Evolutionary conservation across 1,140 invertebrate species (phyloP), one percentile per base, ranked within the genome.

Genomic region (Zaprionus capensis): DNA sequence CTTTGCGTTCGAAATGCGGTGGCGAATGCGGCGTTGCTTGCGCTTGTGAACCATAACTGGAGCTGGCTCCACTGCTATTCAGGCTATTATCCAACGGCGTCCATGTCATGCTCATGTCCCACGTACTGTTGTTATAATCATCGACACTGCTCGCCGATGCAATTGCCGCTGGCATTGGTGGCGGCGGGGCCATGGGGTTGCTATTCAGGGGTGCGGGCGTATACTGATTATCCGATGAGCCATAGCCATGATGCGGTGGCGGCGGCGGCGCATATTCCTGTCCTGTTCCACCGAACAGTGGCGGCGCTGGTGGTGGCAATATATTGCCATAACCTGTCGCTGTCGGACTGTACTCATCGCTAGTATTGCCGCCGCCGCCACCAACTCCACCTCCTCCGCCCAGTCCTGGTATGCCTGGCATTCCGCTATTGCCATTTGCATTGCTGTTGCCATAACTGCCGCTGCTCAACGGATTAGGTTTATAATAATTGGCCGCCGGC

Each of bases 1-100:
- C 92, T 82, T 94, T 93, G 80, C 95, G 95, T 74, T 96, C 95
- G 73, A 95, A 96, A 41, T 94, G 93, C 1, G 95, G 95, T 4
- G 95, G 95, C 59, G 95, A 96, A 77, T 95, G 95, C 6, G 95
- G 95, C 3, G 95, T 95, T 11, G 81, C 49, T 57, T 87, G 76
- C 22, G 78, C 55, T 57, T 74, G 67, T 4, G 71, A 36, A 9
- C 76, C 64, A 58, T 91, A 88, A 15, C 86, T 78, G 9, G 91
- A 82, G 15, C 81, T 88, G 9, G 80, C 73, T 4, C 72, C 80
- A 36, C 84, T 88, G 53, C 85, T 88, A 12, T 88, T 88, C 12
- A 90, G n/a, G 34, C 79, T 87, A 20, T 75, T 79, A 57, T 92
- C 88, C n/a, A 82, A 44, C 55, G 82, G 62, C 67, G 91, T 91